Percentiles rank a stretch among this genome's conserved stretches.
These are phyloP conservation scores for Zaprionus lachaisei DNA, from an alignment of 1,140 invertebrate genomes.

Conservation along the genomic window DNA sequence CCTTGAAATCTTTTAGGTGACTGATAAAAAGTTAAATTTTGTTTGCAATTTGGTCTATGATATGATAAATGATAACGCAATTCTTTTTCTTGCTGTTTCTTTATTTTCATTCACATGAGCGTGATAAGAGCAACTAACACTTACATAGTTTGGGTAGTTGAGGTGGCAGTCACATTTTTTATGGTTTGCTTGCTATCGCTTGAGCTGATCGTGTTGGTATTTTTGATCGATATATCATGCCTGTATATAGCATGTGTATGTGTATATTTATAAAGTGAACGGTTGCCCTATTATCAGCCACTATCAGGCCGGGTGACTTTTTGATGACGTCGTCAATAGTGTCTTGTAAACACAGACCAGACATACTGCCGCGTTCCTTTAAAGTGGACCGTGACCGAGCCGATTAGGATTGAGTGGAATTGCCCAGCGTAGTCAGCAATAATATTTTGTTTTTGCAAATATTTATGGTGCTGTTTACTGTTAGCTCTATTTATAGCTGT, in stretches of 20 bases:
- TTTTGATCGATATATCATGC: background rate
- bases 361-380: conserved; percentile 38
- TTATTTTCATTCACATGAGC: conserved; percentile 22
- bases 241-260: background rate
- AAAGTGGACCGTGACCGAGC: background rate
- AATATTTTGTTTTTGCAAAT: background rate
- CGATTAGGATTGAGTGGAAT: conserved; percentile 5
- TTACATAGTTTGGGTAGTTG: background rate
- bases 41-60: conserved; percentile 22
- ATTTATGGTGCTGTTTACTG: conserved; percentile 18
- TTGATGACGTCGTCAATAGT: conserved; percentile 48
- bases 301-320: conserved; percentile 29
- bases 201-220: conserved; percentile 23
- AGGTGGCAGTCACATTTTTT: conserved; percentile 33
- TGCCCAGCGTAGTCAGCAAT: conserved; percentile 18
- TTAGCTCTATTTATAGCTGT: conserved; percentile 56
- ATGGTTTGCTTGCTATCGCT: conserved; percentile 9
- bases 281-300: conserved; percentile 32
- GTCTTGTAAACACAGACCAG: conserved; percentile 32
- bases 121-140: conserved; percentile 47
- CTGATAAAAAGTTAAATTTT: conserved; percentile 40
- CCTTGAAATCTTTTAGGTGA: conserved; percentile 37
- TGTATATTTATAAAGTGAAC: background rate
- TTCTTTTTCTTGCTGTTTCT: conserved; percentile 16
- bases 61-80: conserved; percentile 24